Evolutionary conservation across 2,797 vertebrate genomes (phyloP).

Genomic region (Spatula versicolor): DNA sequence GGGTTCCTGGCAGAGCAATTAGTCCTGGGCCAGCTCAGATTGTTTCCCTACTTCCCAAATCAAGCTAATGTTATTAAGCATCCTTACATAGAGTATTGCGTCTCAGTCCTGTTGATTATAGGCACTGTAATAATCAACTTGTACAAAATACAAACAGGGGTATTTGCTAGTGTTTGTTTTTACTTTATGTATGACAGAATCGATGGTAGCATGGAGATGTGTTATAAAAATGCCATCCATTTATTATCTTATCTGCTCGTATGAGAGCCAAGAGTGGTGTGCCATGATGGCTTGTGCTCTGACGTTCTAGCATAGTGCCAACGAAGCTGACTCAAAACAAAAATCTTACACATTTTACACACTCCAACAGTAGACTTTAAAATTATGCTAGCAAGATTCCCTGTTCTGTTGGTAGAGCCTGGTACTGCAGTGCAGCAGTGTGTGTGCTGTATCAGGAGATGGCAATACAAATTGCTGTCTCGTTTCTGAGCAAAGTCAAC

Average conservation of each 20-base stretch:
- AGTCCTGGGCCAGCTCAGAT: background rate
- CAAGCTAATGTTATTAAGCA: background rate
- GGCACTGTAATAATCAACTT: background rate
- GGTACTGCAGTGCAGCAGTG: conserved; percentile 59
- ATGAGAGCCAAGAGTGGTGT: background rate
- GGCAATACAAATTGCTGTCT: background rate
- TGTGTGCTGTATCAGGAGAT: background rate
- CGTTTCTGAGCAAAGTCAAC: background rate
- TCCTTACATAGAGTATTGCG: background rate
- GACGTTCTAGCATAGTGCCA: background rate
- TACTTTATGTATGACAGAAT: background rate
- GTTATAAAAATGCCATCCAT: background rate
- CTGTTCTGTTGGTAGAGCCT: background rate
- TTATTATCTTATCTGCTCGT: background rate
- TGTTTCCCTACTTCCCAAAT: background rate
- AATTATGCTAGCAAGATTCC: background rate
- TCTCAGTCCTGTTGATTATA: background rate
- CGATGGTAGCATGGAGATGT: background rate
- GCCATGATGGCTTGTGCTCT: background rate
- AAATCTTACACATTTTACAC: background rate
- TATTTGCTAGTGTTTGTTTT: background rate
- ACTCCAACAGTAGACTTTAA: background rate
- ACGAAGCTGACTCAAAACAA: background rate
- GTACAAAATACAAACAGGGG: accelerated
- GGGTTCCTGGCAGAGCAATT: background rate